Conservation (phyloP, 2,888 invertebrate genomes). For the Pandemis heparana region DNA sequence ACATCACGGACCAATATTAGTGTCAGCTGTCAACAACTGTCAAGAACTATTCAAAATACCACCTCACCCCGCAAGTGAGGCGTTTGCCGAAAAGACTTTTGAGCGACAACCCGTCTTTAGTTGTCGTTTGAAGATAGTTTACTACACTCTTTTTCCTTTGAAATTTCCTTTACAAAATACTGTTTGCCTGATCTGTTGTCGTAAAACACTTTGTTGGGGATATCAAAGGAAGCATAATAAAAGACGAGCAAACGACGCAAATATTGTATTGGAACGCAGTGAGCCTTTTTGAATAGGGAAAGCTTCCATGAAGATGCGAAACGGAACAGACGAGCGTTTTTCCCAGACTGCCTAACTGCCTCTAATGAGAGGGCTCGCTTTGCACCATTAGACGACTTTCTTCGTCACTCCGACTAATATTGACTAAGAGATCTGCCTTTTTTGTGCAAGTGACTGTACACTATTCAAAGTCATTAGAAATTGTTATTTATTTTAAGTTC, state of each 20-base stretch:
- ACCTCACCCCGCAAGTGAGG: too few relatives aligned
- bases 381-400: conserved; percentile 62
- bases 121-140: neutral
- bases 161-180: conserved; percentile 2
- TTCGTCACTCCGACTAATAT: conserved; percentile 66
- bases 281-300: conserved; percentile 14
- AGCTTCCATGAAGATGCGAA: conserved; percentile 40
- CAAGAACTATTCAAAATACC: too few relatives aligned
- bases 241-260: conserved; percentile 30
- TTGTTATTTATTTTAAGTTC: neutral
- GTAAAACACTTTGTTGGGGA: conserved; percentile 9
- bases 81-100: too few relatives aligned
- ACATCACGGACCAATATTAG: too few relatives aligned
- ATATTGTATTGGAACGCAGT: conserved; percentile 21
- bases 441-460: neutral
- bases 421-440: conserved; percentile 52
- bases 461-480: neutral
- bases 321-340: conserved; percentile 50
- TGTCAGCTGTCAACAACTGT: too few relatives aligned
- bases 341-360: conserved; percentile 55
- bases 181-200: neutral
- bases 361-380: conserved; percentile 58
- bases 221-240: conserved; percentile 23
- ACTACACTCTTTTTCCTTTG: neutral
- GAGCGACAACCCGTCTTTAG: too few relatives aligned